Percentiles rank a stretch among this genome's conserved stretches.
Evolutionary conservation across 2,797 vertebrate genomes (phyloP).

Genomic region (Spinibarbus caldwelli): DNA sequence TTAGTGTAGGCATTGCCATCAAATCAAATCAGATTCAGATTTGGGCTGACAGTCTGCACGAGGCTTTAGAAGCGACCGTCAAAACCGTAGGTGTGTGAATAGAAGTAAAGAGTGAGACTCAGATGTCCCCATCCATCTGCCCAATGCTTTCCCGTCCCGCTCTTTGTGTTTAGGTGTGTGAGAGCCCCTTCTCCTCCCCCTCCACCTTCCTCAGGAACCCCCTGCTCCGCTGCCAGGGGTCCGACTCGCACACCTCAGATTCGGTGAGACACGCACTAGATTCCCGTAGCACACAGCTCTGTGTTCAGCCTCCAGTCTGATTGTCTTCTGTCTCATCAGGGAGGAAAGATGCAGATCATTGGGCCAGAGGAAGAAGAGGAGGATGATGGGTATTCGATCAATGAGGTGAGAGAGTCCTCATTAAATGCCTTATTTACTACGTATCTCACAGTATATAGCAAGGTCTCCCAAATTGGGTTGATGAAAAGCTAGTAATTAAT

Average conservation of each 20-base stretch:
- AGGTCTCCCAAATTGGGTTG: neutral
- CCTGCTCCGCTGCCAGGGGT: conserved; percentile 79
- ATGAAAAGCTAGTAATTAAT: neutral
- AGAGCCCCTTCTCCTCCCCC: conserved; percentile 89
- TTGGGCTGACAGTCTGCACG: no score
- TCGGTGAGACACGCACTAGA: conserved; percentile 76
- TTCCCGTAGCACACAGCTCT: neutral
- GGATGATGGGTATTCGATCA: conserved; percentile 78
- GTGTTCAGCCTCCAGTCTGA: neutral
- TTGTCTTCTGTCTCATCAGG: conserved; percentile 60
- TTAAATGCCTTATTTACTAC: neutral
- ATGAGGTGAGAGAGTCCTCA: conserved; percentile 81
- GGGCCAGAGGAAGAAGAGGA: conserved; percentile 91
- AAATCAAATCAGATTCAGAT: no score
- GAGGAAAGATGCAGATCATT: conserved; percentile 82
- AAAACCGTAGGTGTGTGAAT: no score
- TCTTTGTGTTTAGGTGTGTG: conserved; percentile 76
- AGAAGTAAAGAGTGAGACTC: no score
- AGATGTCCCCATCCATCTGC: neutral
- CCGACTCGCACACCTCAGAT: conserved; percentile 74
- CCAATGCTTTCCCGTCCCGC: neutral
- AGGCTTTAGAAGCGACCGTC: no score
- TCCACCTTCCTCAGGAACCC: conserved; percentile 74
- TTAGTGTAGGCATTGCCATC: no score
- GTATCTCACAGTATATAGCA: no score